Base-by-base conservation (phyloP, 1,140 invertebrate species). In the Solenopsis fugax region DNA sequence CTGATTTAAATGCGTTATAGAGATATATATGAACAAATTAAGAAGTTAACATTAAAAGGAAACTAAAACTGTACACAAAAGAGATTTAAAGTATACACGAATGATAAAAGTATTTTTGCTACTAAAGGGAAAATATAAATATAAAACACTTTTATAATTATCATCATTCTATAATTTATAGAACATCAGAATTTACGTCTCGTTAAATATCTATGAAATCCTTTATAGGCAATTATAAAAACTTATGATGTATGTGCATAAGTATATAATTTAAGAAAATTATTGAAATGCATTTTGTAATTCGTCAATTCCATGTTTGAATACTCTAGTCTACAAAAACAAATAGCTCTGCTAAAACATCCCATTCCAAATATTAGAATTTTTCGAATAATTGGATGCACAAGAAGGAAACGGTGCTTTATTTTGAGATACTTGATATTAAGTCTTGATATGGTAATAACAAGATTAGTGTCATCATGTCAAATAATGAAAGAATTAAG, bases 241-340 rank as follows among this genome's bases (percentile, higher is more conserved):
- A 52, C 6, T 34, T 50, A 7, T n/a, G 4, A 16, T 29, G 41
- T 34, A 18, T 54, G 13, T 71, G 10, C n/a, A 56, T 76, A 50
- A n/a, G 54, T 56, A 56, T 4, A 4, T 24, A 69, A 80, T 41
- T 50, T 21, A 2, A 34, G 10, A 3, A 48, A 48, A 37, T n/a
- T 29, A 48, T 82, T 73, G 16, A 58, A 29, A 81, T 71, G 16
- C n/a, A 50, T 45, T 24, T n/a, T 21, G 16, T 16, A 24, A 82
- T 58, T 41, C 67, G 13, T 75, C 54, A 75, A 75, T 84, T 84
- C 5, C 67, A 84, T 13, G 48, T 62, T 29, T 60, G n/a, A 60
- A 75, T 9, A 24, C 10, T 29, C 24, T 37, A 84, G 48, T 84
- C 41, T 84, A 62, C 24, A 50, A 18, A 48, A 62, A 75, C 56